Conservation (phyloP, 2,888 invertebrate genomes). For the Dromius quadrimaculatus region DNA sequence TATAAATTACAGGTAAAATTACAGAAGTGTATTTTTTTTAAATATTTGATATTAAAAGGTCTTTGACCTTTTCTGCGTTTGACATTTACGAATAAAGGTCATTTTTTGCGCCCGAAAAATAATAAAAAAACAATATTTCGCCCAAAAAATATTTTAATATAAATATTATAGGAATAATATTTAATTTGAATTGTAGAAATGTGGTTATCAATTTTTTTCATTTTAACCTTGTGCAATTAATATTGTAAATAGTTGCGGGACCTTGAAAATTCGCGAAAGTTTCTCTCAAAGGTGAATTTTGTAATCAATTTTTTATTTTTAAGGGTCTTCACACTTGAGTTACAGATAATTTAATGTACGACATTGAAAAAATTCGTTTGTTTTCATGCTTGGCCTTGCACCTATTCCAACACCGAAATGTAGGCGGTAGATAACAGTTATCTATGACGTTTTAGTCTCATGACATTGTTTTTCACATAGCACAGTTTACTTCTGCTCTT, state of each 20-base stretch:
- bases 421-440: neutral
- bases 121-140: neutral
- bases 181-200: conserved; percentile 5
- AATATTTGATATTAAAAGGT: conserved; percentile 13
- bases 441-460: neutral
- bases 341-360: neutral
- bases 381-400: neutral
- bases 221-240: conserved; percentile 44
- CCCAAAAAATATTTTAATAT: neutral
- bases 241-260: conserved; percentile 29
- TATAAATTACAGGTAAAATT: conserved; percentile 6
- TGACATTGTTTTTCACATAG: neutral
- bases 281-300: neutral
- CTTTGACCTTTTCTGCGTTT: conserved; percentile 27
- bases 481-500: neutral
- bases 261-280: conserved; percentile 47
- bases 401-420: neutral
- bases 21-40: no score
- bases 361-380: neutral
- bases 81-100: conserved; percentile 26
- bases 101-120: conserved; percentile 37
- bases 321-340: neutral
- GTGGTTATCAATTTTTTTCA: conserved; percentile 26
- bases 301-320: neutral
- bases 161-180: neutral